A percentile compares a stretch with the other conserved stretches of the same genome.
Conservation (phyloP, 2,797 vertebrate species). For the Chelidonichthys spinosus region DNA sequence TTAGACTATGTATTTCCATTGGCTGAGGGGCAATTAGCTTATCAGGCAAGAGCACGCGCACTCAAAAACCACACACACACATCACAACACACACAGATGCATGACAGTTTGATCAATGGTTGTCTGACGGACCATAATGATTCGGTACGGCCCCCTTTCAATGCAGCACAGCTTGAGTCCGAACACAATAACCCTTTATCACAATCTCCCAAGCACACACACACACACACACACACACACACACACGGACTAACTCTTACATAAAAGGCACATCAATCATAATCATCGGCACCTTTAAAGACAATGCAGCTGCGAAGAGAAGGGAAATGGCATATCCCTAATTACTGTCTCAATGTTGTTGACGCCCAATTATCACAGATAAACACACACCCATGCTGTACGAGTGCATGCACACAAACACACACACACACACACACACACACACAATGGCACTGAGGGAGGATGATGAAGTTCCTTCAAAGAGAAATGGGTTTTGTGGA, state of each 20-base stretch:
- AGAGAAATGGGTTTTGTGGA: conserved; percentile 31
- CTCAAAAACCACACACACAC: conserved; percentile 9
- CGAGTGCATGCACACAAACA: conserved; percentile 2
- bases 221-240: conserved; percentile 4
- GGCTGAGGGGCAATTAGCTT: conserved; percentile 80
- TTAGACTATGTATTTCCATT: conserved; percentile 71
- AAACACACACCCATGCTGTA: conserved; percentile 29
- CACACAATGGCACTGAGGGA: conserved; percentile 6
- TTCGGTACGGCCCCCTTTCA: conserved; percentile 72
- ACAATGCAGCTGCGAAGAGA: conserved; percentile 75
- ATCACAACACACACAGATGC: conserved; percentile 54
- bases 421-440: conserved; percentile 17
- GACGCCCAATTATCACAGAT: conserved; percentile 49
- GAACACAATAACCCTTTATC: conserved; percentile 76
- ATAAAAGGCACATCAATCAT: conserved; percentile 84
- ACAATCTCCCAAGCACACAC: conserved; percentile 43
- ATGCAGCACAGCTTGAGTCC: conserved; percentile 70
- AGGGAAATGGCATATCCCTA: conserved; percentile 81
- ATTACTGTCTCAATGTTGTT: conserved; percentile 77
- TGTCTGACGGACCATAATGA: conserved; percentile 78
- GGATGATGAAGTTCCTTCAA: conserved; percentile 40
- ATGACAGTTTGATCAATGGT: conserved; percentile 84
- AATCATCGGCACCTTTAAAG: conserved; percentile 81
- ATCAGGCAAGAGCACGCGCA: conserved; percentile 58
- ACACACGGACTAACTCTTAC: conserved; percentile 14